Evolutionary conservation across 2,113 vertebrate species (phyloP).

Genomic region (Tautogolabrus adspersus): DNA sequence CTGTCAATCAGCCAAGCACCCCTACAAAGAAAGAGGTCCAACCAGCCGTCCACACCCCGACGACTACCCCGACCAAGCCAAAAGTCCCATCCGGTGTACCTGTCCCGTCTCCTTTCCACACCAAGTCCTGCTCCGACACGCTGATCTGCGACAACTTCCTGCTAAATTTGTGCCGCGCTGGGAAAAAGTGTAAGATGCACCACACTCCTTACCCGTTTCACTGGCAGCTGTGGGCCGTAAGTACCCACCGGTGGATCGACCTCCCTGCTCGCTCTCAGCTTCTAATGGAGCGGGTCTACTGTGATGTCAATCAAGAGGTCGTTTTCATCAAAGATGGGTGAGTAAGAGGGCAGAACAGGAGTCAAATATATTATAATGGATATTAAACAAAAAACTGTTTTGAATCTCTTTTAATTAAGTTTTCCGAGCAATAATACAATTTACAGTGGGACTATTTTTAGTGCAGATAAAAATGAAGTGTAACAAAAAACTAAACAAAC

Average conservation of each 20-base stretch:
- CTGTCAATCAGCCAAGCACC: not conserved
- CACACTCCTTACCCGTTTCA: constrained; percentile 74
- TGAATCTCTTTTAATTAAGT: too few species aligned
- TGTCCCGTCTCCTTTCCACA: constrained; percentile 24
- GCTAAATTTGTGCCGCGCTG: constrained; percentile 8
- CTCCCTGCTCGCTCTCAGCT: constrained; percentile 37
- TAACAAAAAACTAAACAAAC: too few species aligned
- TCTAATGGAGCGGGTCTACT: constrained; percentile 68
- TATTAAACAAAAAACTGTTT: too few species aligned
- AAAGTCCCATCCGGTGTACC: not conserved
- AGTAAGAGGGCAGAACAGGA: constrained; percentile 14
- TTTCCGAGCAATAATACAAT: too few species aligned
- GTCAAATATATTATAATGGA: too few species aligned
- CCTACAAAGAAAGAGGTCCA: not conserved
- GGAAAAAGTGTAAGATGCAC: constrained; percentile 56
- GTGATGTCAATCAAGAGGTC: constrained; percentile 1
- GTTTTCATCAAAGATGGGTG: constrained; percentile 44
- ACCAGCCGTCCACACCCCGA: not conserved
- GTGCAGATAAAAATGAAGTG: too few species aligned
- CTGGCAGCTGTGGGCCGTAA: constrained; percentile 66
- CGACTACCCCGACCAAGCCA: not conserved
- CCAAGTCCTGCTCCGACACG: constrained; percentile 12
- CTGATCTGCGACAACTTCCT: constrained; percentile 74
- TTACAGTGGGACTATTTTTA: too few species aligned
- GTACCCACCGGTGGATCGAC: constrained; percentile 54